phyloP scores from a whole-genome alignment of 2,113 vertebrate genomes.

The Tamias sibiricus region DNA sequence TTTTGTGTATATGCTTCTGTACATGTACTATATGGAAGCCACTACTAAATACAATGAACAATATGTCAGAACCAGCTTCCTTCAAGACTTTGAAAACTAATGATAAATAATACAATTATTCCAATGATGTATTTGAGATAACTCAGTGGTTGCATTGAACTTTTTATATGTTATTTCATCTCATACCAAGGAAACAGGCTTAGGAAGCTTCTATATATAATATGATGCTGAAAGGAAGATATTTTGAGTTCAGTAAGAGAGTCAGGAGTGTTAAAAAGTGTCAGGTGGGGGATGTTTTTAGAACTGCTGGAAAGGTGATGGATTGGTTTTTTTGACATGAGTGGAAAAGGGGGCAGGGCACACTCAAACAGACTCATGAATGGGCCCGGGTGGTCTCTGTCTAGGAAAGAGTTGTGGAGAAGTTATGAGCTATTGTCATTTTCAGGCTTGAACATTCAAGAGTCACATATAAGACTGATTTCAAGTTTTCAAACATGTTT shows the following conservation, averaged over 20 bases:
- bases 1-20: background rate
- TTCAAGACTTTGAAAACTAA: background rate
- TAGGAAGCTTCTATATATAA: background rate
- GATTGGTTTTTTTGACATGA: background rate
- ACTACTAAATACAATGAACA: background rate
- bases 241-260: background rate
- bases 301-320: background rate
- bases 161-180: background rate
- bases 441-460: background rate
- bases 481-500: background rate
- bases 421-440: background rate
- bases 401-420: background rate
- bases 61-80: background rate
- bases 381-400: background rate
- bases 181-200: background rate
- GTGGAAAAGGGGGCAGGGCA: background rate
- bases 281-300: background rate
- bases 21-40: background rate
- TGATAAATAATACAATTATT: background rate
- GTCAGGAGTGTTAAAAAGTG: background rate
- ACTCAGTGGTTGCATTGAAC: background rate
- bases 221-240: background rate
- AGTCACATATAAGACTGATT: background rate
- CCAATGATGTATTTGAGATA: no score
- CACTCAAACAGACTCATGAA: background rate